phyloP scores from a whole-genome alignment of 2,113 vertebrate genomes.

The Semicossyphus pulcher region DNA sequence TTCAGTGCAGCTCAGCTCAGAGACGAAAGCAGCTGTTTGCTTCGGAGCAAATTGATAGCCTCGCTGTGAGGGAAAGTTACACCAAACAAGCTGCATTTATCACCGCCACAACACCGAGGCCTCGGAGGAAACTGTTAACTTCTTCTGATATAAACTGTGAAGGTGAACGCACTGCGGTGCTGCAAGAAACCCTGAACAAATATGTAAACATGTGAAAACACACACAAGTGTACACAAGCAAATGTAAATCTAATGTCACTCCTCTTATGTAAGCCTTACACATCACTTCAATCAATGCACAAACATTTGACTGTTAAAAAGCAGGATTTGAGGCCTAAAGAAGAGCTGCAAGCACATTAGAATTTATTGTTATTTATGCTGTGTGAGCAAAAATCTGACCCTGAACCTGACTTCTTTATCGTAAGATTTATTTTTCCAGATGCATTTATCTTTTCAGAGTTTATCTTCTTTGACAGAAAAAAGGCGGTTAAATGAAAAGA shows the following conservation, averaged over 20 bases:
- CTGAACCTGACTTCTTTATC: too few species aligned
- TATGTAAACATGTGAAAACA: slow-evolving; percentile 45
- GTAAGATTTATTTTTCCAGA: background rate
- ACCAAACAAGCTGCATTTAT: slow-evolving; percentile 63
- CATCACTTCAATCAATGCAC: slow-evolving; percentile 1
- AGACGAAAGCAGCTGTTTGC: slow-evolving; percentile 54
- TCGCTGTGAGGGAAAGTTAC: slow-evolving; percentile 53
- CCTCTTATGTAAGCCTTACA: background rate
- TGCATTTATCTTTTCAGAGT: background rate
- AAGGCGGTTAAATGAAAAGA: background rate
- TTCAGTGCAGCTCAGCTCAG: slow-evolving; percentile 37
- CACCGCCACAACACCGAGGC: slow-evolving; percentile 28
- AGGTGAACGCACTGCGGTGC: slow-evolving; percentile 23
- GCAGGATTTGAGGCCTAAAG: background rate
- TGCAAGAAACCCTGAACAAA: slow-evolving; percentile 22
- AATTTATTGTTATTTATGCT: slow-evolving; percentile 1
- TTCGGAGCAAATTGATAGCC: slow-evolving; percentile 54
- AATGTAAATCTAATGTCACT: background rate
- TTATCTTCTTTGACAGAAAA: background rate
- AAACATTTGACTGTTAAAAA: background rate
- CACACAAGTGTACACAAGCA: slow-evolving; percentile 20
- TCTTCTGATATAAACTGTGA: slow-evolving; percentile 39
- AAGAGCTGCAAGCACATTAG: background rate
- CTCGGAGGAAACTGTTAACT: slow-evolving; percentile 33
- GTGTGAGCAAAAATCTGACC: too few species aligned